Percentiles rank a stretch among this genome's conserved stretches.
Conservation (phyloP, 1,140 invertebrate genomes). For the Hypothenemus hampei region DNA sequence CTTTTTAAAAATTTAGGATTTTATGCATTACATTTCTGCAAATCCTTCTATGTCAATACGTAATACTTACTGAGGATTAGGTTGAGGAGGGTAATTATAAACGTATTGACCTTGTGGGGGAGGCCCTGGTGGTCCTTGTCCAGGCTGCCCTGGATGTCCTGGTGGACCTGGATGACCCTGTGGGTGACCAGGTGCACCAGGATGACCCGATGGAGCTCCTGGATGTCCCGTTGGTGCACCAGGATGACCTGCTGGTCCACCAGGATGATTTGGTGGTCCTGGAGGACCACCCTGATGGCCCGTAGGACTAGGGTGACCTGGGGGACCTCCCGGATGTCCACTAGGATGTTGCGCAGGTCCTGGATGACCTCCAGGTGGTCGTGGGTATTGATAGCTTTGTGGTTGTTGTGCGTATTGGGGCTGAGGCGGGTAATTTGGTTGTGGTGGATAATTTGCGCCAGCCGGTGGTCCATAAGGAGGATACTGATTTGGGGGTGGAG, state of each 20-base stretch:
- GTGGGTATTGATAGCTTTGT: conserved; percentile 42
- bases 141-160: conserved; percentile 12
- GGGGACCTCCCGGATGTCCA: not conserved
- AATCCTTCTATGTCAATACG: too few relatives aligned
- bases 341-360: not conserved
- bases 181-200: too few relatives aligned
- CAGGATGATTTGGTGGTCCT: not conserved
- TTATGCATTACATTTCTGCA: too few relatives aligned
- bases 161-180: too few relatives aligned
- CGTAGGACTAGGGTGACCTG: not conserved
- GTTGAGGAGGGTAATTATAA: conserved; percentile 44
- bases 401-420: conserved; percentile 41
- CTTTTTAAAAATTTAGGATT: too few relatives aligned
- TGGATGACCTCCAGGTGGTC: conserved; percentile 31
- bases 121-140: conserved; percentile 39
- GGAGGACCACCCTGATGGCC: conserved; percentile 31
- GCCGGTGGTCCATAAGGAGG: conserved; percentile 34
- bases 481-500: conserved; percentile 40
- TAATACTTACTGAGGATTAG: conserved; percentile 41
- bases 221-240: not conserved
- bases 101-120: conserved; percentile 43
- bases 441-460: conserved; percentile 41
- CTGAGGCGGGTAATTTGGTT: conserved; percentile 43
- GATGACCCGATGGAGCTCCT: not conserved
- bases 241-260: not conserved